A percentile compares a stretch with the other conserved stretches of the same genome.
Evolutionary conservation across 2,888 invertebrate genomes (phyloP).

Genomic region (Criorhina ranunculi): DNA sequence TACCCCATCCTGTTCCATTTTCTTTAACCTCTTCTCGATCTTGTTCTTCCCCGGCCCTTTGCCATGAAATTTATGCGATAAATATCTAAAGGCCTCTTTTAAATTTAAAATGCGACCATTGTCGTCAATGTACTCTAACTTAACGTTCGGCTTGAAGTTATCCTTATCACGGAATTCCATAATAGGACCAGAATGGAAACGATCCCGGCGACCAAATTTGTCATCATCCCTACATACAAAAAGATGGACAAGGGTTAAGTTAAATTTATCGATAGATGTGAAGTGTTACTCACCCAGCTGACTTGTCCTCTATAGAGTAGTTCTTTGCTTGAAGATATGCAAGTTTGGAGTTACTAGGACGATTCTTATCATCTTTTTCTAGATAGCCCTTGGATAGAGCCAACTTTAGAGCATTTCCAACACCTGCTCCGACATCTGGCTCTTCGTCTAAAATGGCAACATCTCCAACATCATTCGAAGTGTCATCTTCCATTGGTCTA

Average conservation of each 20-base stretch:
- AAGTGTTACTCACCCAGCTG: constrained; percentile 86
- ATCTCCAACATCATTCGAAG: constrained; percentile 83
- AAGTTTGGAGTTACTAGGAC: constrained; percentile 89
- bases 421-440: constrained; percentile 95
- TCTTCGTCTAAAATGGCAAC: constrained; percentile 91
- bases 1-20: constrained; percentile 96
- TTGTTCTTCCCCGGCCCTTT: constrained; percentile 99
- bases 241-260: constrained; percentile 5
- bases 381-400: constrained; percentile 97
- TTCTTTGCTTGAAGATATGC: constrained; percentile 91
- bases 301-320: constrained; percentile 92
- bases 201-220: constrained; percentile 90
- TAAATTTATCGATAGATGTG: not conserved
- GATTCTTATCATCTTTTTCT: constrained; percentile 91
- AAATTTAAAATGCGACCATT: constrained; percentile 95
- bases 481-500: constrained; percentile 85
- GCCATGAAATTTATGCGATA: constrained; percentile 99
- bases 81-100: constrained; percentile 98
- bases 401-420: constrained; percentile 94
- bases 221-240: constrained; percentile 90
- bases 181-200: constrained; percentile 91
- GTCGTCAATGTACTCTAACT: constrained; percentile 98
- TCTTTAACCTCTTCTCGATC: constrained; percentile 97
- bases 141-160: constrained; percentile 95
- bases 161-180: constrained; percentile 97